These are phyloP conservation scores for Stichopus chloronotus DNA, from an alignment of 35 echinoderm and acorn worm genomes.

Conservation along the genomic window DNA sequence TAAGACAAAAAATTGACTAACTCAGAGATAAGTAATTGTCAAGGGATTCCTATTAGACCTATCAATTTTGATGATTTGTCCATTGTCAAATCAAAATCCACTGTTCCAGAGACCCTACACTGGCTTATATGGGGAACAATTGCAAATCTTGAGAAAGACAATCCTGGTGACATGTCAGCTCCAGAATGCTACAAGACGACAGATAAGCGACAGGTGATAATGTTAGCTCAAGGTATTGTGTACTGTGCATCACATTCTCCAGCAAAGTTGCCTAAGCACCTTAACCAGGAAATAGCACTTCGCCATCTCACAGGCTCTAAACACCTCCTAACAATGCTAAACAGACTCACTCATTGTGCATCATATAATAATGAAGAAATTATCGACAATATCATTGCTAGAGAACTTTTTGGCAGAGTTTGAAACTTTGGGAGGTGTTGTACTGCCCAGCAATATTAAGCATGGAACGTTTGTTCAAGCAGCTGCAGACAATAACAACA, in stretches of 20 bases:
- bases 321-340: conserved; percentile 60
- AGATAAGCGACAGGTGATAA: conserved; percentile 45
- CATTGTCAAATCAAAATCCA: not conserved
- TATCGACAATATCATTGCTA: conserved; percentile 13
- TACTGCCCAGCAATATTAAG: conserved; percentile 8
- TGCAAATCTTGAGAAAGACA: conserved; percentile 27
- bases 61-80: not conserved
- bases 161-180: not conserved
- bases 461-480: conserved; percentile 31
- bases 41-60: conserved; percentile 17
- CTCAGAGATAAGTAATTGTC: not conserved
- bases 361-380: conserved; percentile 51
- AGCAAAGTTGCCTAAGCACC: conserved; percentile 53
- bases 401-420: conserved; percentile 16
- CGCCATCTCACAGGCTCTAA: conserved; percentile 60
- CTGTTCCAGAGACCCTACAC: conserved; percentile 1
- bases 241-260: conserved; percentile 26
- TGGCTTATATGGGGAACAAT: conserved; percentile 32
- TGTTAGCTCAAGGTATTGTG: conserved; percentile 54
- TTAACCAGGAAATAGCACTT: conserved; percentile 34
- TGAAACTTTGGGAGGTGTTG: not conserved
- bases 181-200: not conserved
- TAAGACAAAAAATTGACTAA: not conserved
- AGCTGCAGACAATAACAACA: conserved; percentile 62
- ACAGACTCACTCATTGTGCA: conserved; percentile 31